Percentiles rank a stretch among this genome's conserved stretches.
These are phyloP conservation scores for Stegodyphus dumicola DNA, from an alignment of 1,140 invertebrate species.

Conservation along the genomic window DNA sequence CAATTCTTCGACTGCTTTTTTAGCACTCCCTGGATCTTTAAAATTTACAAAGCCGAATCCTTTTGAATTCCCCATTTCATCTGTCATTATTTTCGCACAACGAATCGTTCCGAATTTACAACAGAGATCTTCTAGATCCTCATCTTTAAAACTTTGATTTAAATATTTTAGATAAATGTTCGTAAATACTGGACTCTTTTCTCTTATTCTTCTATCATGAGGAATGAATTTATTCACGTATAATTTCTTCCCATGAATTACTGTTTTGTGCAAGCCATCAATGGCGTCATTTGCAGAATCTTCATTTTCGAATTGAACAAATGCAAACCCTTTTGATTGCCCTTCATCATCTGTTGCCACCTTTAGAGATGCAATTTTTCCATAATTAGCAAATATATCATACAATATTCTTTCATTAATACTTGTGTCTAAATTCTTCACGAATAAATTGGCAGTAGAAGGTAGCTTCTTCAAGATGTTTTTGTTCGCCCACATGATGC, in stretches of 20 bases:
- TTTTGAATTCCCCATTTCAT: slow-evolving; percentile 84
- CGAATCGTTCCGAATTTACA: slow-evolving; percentile 94
- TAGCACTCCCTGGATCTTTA: slow-evolving; percentile 95
- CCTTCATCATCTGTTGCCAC: slow-evolving; percentile 94
- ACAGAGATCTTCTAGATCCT: slow-evolving; percentile 92
- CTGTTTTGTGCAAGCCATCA: slow-evolving; percentile 86
- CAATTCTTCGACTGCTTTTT: slow-evolving; percentile 88
- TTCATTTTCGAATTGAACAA: slow-evolving; percentile 99
- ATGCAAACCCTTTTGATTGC: slow-evolving; percentile 96
- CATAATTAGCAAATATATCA: slow-evolving; percentile 99
- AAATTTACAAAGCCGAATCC: slow-evolving; percentile 99
- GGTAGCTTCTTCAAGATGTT: slow-evolving; percentile 92
- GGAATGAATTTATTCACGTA: slow-evolving; percentile 98
- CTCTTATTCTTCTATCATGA: slow-evolving; percentile 92
- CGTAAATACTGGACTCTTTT: slow-evolving; percentile 96
- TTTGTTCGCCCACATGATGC: slow-evolving; percentile 99
- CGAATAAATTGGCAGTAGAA: slow-evolving; percentile 92
- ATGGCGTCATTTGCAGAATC: slow-evolving; percentile 94
- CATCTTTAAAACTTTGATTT: slow-evolving; percentile 92
- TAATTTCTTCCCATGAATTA: slow-evolving; percentile 88
- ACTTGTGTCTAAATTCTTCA: slow-evolving; percentile 97
- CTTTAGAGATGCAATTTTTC: slow-evolving; percentile 94
- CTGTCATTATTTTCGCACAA: slow-evolving; percentile 81
- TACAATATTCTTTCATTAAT: slow-evolving; percentile 99
- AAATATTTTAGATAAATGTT: slow-evolving; percentile 99